Percentiles rank a stretch among this genome's conserved stretches.
These are phyloP conservation scores for Orussus abietinus DNA, from an alignment of 1,140 invertebrate genomes.

Conservation along the genomic window DNA sequence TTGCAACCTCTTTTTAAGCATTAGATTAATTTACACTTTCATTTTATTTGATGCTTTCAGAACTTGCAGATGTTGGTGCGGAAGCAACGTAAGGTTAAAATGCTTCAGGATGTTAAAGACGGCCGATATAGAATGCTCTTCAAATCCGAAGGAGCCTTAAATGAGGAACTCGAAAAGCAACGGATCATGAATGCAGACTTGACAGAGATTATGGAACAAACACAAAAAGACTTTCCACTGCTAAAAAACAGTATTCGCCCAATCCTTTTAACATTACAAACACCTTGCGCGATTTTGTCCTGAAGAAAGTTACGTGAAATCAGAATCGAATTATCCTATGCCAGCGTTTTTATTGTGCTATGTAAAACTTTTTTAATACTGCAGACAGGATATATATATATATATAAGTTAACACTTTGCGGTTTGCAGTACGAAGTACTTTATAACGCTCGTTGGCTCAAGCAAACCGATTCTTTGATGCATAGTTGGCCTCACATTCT, in stretches of 20 bases:
- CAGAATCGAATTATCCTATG: too few species aligned
- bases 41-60: conserved; percentile 28
- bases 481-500: too few species aligned
- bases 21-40: conserved; percentile 1
- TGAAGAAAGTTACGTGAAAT: too few species aligned
- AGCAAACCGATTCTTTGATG: too few species aligned
- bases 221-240: conserved; percentile 58
- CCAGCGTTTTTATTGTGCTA: too few species aligned
- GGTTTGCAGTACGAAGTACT: too few species aligned
- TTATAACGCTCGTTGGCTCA: too few species aligned
- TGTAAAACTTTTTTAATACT: too few species aligned
- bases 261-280: conserved; percentile 53
- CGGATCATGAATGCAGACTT: conserved; percentile 51
- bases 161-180: conserved; percentile 52
- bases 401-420: too few species aligned
- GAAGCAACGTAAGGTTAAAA: conserved; percentile 58
- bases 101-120: conserved; percentile 54
- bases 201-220: conserved; percentile 52
- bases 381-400: too few species aligned
- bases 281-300: too few species aligned
- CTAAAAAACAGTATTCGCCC: conserved; percentile 51
- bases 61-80: conserved; percentile 60
- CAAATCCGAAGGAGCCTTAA: conserved; percentile 49
- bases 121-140: conserved; percentile 49
- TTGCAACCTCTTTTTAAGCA: not conserved